A percentile compares a stretch with the other conserved stretches of the same genome.
Conservation (phyloP, 2,797 vertebrate species). For the Sus cebifrons region DNA sequence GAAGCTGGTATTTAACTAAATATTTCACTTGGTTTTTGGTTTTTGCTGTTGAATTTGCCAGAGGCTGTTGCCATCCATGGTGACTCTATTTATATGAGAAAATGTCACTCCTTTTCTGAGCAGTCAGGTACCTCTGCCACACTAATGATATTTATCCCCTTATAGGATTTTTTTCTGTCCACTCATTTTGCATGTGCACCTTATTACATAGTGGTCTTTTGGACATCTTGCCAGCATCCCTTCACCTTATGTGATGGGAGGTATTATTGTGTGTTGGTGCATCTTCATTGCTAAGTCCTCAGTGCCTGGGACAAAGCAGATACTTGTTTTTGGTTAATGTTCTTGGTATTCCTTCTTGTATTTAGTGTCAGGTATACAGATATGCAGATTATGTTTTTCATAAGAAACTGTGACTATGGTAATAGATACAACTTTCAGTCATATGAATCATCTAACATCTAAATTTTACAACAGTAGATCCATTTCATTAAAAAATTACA, state of each 20-base stretch:
- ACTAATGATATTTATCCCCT: neutral
- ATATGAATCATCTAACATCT: neutral
- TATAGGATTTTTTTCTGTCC: neutral
- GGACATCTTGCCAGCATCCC: neutral
- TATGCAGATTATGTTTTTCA: neutral
- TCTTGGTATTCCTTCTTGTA: constrained; percentile 44
- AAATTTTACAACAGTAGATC: neutral
- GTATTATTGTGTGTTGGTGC: neutral
- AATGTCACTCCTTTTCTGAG: neutral
- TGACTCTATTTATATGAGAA: neutral
- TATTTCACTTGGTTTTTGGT: neutral
- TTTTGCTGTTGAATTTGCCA: neutral
- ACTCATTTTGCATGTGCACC: neutral
- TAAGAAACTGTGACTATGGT: neutral
- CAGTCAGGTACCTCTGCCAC: neutral
- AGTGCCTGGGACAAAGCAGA: neutral
- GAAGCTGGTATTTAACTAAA: neutral
- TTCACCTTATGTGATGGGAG: neutral
- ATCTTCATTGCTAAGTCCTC: neutral
- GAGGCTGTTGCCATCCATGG: neutral
- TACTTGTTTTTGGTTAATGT: neutral
- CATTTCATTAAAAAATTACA: neutral
- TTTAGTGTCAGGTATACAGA: constrained; percentile 37
- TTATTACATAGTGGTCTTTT: neutral
- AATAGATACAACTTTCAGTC: neutral